A percentile compares a stretch with the other conserved stretches of the same genome.
Evolutionary conservation across 2,113 vertebrate species (phyloP).

Genomic region (Triplophysa rosa): DNA sequence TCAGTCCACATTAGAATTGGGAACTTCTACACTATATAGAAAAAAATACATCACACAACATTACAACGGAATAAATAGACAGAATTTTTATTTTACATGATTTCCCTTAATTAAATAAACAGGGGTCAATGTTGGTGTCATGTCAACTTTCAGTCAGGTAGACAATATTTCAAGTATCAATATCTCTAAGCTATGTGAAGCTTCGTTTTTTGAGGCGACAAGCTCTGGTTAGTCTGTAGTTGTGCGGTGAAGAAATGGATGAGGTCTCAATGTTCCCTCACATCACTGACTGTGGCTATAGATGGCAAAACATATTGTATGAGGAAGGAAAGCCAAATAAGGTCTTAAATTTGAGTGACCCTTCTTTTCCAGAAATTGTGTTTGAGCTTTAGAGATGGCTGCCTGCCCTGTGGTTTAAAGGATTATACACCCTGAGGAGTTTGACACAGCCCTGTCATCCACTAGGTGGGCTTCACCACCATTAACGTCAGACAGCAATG

Average conservation of each 20-base stretch:
- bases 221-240: conserved; percentile 53
- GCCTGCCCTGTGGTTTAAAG: conserved; percentile 59
- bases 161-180: not conserved
- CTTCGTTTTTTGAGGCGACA: not conserved
- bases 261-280: conserved; percentile 38
- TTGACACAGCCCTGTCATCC: conserved; percentile 1
- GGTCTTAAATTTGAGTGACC: conserved; percentile 50
- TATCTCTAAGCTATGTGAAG: not conserved
- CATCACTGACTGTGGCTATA: not conserved
- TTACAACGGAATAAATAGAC: not conserved
- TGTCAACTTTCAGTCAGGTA: too few species aligned
- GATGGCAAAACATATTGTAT: conserved; percentile 6
- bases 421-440: conserved; percentile 56
- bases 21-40: too few species aligned
- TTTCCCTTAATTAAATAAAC: too few species aligned
- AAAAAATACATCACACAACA: not conserved
- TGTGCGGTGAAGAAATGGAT: conserved; percentile 61
- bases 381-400: conserved; percentile 56
- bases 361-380: not conserved
- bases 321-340: conserved; percentile 64
- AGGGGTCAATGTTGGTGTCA: too few species aligned
- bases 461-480: not conserved
- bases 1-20: too few species aligned
- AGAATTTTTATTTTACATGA: too few species aligned
- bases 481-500: conserved; percentile 3